Percentiles rank a stretch among this genome's conserved stretches.
These are phyloP conservation scores for Luperina nickerlii DNA, from an alignment of 2,888 invertebrate species.

Conservation along the genomic window DNA sequence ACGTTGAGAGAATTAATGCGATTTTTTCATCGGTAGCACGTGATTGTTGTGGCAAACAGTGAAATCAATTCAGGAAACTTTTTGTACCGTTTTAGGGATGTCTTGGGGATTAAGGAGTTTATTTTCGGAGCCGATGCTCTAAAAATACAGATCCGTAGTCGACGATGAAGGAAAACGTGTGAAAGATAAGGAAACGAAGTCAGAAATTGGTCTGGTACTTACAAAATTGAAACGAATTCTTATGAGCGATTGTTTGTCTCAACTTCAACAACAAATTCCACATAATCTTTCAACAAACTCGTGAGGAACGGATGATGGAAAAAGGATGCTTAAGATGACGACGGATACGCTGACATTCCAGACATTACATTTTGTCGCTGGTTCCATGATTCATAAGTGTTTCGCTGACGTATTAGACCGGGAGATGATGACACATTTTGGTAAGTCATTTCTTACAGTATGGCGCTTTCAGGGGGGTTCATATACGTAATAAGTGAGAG, in stretches of 20 bases:
- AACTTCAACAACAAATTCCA: background rate
- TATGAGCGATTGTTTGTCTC: background rate
- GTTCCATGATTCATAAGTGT: conserved; percentile 23
- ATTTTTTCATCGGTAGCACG: conserved; percentile 46
- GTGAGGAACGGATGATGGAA: conserved; percentile 15
- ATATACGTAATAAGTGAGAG: too few relatives aligned
- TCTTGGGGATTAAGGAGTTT: conserved; percentile 2
- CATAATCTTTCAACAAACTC: conserved; percentile 7
- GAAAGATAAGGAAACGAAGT: background rate
- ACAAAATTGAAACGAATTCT: conserved; percentile 4
- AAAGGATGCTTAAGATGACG: conserved; percentile 27
- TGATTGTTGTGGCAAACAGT: conserved; percentile 53
- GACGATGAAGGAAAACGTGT: background rate
- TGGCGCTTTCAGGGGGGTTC: too few relatives aligned
- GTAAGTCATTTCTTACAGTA: too few relatives aligned
- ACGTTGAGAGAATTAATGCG: conserved; percentile 45
- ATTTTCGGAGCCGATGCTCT: background rate
- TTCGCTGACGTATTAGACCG: conserved; percentile 30
- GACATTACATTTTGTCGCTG: conserved; percentile 27
- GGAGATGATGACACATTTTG: too few relatives aligned
- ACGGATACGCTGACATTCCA: conserved; percentile 51
- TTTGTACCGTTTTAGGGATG: conserved; percentile 16
- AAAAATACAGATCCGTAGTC: background rate
- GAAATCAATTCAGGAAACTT: conserved; percentile 35
- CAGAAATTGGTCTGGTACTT: background rate